Evolutionary conservation across 2,797 vertebrate genomes (phyloP).

Genomic region (Phrynocephalus forsythii): DNA sequence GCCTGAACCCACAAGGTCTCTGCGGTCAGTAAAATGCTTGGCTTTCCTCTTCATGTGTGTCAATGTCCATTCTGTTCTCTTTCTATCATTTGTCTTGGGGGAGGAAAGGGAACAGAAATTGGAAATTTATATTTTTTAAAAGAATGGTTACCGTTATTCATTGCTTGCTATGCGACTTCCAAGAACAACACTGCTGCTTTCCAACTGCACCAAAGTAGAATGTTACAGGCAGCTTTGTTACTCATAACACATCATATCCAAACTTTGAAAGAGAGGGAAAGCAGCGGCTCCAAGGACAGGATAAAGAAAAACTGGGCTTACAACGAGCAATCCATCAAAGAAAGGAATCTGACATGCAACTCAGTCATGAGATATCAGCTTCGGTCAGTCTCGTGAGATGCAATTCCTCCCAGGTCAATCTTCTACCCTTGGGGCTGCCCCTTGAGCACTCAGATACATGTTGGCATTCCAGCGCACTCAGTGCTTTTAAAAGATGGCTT

Average conservation of each 20-base stretch:
- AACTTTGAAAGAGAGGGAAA: not conserved
- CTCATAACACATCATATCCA: too few species aligned
- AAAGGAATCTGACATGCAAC: not conserved
- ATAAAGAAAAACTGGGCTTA: not conserved
- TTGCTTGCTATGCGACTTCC: too few species aligned
- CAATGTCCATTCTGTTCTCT: not conserved
- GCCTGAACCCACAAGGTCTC: too few species aligned
- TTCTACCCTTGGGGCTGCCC: not conserved
- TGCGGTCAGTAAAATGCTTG: too few species aligned
- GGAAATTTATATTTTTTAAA: too few species aligned
- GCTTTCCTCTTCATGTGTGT: not conserved
- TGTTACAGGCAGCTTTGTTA: too few species aligned
- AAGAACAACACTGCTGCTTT: too few species aligned
- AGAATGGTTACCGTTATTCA: too few species aligned
- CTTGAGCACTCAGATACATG: not conserved
- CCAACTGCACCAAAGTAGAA: too few species aligned
- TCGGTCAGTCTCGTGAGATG: not conserved
- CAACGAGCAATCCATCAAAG: not conserved
- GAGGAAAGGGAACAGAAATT: not conserved
- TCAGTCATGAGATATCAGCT: not conserved
- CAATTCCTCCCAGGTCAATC: not conserved
- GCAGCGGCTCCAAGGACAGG: not conserved
- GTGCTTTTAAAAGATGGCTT: slow-evolving; percentile 5
- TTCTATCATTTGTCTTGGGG: not conserved
- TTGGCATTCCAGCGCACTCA: not conserved